These are phyloP conservation scores for Troides helena DNA, from an alignment of 2,888 invertebrate species.

Conservation along the genomic window DNA sequence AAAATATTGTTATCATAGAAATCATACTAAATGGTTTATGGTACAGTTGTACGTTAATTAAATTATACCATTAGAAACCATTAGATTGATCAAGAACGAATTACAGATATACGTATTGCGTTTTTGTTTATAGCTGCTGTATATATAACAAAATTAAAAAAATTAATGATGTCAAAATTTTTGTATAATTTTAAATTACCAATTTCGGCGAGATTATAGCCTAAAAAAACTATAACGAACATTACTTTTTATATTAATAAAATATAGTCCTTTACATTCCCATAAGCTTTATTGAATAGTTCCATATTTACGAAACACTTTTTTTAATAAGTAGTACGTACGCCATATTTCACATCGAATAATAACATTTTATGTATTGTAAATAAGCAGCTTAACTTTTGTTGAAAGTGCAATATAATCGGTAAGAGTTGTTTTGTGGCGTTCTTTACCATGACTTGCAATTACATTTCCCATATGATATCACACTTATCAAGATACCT, in stretches of 20 bases:
- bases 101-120: too few relatives aligned
- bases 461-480: not conserved
- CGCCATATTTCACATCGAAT: conserved; percentile 1
- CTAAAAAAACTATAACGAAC: not conserved
- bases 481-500: not conserved
- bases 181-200: too few relatives aligned
- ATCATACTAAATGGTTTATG: too few relatives aligned
- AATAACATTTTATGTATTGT: conserved; percentile 8
- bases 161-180: too few relatives aligned
- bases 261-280: conserved; percentile 20
- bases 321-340: conserved; percentile 6
- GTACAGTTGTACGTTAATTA: too few relatives aligned
- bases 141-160: too few relatives aligned
- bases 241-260: not conserved
- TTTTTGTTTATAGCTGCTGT: too few relatives aligned
- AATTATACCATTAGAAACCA: too few relatives aligned
- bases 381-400: conserved; percentile 3
- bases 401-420: not conserved
- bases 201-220: too few relatives aligned
- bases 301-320: conserved; percentile 30
- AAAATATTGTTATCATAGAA: too few relatives aligned
- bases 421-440: conserved; percentile 11
- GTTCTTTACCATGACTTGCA: not conserved
- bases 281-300: conserved; percentile 58
- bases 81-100: too few relatives aligned